phyloP scores from a whole-genome alignment of 2,888 invertebrate species.

The Cephus runcator region DNA sequence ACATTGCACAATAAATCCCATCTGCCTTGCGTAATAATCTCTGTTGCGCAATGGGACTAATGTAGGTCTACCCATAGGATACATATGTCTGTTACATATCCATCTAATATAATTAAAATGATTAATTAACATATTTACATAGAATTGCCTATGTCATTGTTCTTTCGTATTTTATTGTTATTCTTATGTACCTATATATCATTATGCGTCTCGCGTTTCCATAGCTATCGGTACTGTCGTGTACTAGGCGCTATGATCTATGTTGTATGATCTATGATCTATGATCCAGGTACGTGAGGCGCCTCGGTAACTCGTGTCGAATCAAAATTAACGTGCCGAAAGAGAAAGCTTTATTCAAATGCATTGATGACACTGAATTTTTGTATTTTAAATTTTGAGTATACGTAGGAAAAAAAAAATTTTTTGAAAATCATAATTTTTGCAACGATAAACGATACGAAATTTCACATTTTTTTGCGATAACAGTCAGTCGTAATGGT shows the following conservation, averaged over 20 bases:
- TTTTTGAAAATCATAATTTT: background rate
- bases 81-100: background rate
- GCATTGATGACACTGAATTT: background rate
- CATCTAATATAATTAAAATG: background rate
- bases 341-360: background rate
- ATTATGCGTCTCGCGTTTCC: background rate
- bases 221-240: background rate
- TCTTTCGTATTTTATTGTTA: background rate
- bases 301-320: background rate
- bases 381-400: background rate
- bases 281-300: background rate
- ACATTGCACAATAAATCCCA: background rate
- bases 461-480: no score
- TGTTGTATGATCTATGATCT: background rate
- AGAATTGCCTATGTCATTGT: background rate
- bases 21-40: background rate
- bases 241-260: background rate
- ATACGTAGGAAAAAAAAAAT: background rate
- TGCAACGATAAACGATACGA: background rate
- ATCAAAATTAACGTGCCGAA: background rate
- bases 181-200: background rate
- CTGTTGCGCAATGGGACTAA: background rate
- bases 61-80: background rate
- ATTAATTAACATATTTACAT: background rate
- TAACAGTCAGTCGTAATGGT: no score